phyloP scores from a whole-genome alignment of 2,113 vertebrate species.

The Chloropsis hardwickii region DNA sequence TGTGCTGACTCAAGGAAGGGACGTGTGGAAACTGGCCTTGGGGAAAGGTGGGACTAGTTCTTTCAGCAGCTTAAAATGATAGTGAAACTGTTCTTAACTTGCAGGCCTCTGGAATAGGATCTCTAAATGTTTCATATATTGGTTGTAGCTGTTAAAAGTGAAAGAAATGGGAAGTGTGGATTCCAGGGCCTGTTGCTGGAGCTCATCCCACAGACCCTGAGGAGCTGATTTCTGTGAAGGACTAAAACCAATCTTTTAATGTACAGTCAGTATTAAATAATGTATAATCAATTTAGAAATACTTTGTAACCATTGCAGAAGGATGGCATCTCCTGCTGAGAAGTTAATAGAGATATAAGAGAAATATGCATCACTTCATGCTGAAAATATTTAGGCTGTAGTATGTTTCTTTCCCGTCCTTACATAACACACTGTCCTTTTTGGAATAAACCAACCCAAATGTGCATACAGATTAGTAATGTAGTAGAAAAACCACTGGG shows the following conservation, averaged over 20 bases:
- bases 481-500: conserved; percentile 24
- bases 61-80: background rate
- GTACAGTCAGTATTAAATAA: background rate
- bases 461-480: conserved; percentile 11
- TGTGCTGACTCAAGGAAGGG: conserved; percentile 24
- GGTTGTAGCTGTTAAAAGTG: background rate
- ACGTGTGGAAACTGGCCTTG: background rate
- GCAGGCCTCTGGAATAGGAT: background rate
- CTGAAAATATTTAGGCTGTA: background rate
- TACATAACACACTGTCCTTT: conserved; percentile 2
- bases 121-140: background rate
- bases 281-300: background rate
- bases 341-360: background rate
- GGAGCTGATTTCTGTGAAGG: background rate
- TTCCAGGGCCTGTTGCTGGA: background rate
- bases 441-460: conserved; percentile 45
- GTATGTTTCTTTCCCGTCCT: background rate
- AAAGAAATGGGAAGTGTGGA: background rate
- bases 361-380: background rate
- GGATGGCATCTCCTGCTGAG: background rate
- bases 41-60: background rate
- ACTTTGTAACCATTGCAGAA: background rate
- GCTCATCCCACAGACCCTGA: background rate
- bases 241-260: background rate
- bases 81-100: background rate